phyloP scores from a whole-genome alignment of 2,797 vertebrate species.

The Oreochromis mossambicus region DNA sequence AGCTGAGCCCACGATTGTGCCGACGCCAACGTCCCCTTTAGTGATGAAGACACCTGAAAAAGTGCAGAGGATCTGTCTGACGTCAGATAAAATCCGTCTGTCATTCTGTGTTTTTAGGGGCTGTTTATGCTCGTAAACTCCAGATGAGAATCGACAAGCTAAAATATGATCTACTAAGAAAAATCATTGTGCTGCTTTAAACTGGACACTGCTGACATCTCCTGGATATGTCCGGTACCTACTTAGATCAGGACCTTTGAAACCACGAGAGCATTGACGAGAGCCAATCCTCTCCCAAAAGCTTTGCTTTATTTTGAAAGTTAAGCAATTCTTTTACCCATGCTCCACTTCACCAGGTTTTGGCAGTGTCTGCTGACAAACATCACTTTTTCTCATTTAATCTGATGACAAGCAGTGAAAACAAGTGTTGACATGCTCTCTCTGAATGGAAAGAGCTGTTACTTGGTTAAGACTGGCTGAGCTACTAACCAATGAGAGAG shows the following conservation, averaged over 20 bases:
- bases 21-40: slow-evolving; percentile 79
- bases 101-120: background rate
- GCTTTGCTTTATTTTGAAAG: background rate
- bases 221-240: slow-evolving; percentile 11
- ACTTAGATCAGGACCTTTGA: background rate
- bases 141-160: background rate
- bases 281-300: background rate
- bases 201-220: slow-evolving; percentile 45
- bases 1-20: slow-evolving; percentile 80
- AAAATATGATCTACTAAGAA: background rate
- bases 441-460: background rate
- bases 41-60: slow-evolving; percentile 79
- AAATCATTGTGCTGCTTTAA: background rate
- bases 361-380: background rate
- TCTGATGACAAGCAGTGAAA: background rate
- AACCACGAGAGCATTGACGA: background rate
- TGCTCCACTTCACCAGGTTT: background rate
- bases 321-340: background rate
- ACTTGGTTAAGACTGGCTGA: background rate
- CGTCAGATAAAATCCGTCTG: background rate
- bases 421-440: background rate
- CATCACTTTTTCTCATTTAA: background rate
- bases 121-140: background rate
- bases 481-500: slow-evolving; percentile 77
- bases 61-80: background rate